These are phyloP conservation scores for Spatulosminthurus flaviceps DNA, from an alignment of 2,888 invertebrate species.

Conservation along the genomic window DNA sequence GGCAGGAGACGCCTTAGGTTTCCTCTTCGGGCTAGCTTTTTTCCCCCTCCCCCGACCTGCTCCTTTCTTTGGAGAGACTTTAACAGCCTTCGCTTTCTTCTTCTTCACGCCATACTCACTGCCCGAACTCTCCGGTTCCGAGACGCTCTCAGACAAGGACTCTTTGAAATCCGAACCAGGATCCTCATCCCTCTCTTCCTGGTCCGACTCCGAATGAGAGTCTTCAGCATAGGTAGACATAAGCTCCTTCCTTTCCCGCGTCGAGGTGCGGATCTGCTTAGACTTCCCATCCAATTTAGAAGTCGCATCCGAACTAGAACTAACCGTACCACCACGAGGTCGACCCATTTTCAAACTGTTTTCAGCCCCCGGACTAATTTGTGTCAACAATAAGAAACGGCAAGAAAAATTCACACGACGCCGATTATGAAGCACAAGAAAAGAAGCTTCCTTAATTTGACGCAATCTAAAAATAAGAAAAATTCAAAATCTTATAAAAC, in stretches of 20 bases:
- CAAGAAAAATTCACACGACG: too few species aligned
- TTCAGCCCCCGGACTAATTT: too few species aligned
- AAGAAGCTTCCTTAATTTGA: too few species aligned
- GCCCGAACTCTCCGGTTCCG: constrained; percentile 56
- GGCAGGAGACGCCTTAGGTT: constrained; percentile 43
- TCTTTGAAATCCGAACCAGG: constrained; percentile 16
- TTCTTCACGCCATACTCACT: constrained; percentile 62
- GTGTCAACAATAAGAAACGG: too few species aligned
- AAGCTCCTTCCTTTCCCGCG: constrained; percentile 40
- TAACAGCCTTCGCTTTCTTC: neutral
- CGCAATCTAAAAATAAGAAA: too few species aligned
- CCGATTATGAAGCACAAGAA: too few species aligned
- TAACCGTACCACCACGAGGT: constrained; percentile 37
- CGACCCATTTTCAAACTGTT: constrained; percentile 42
- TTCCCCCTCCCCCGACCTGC: constrained; percentile 44
- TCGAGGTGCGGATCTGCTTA: constrained; percentile 31
- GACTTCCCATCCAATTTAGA: constrained; percentile 29
- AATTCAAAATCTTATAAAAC: too few species aligned
- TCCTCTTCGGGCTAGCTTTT: constrained; percentile 27
- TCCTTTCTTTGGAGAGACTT: constrained; percentile 9
- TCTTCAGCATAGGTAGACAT: constrained; percentile 28
- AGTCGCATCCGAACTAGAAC: constrained; percentile 33
- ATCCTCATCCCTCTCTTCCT: constrained; percentile 45
- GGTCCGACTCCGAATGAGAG: constrained; percentile 50
- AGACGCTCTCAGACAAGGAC: constrained; percentile 28